phyloP scores from a whole-genome alignment of 2,888 invertebrate genomes.

The Heliconius sara region DNA sequence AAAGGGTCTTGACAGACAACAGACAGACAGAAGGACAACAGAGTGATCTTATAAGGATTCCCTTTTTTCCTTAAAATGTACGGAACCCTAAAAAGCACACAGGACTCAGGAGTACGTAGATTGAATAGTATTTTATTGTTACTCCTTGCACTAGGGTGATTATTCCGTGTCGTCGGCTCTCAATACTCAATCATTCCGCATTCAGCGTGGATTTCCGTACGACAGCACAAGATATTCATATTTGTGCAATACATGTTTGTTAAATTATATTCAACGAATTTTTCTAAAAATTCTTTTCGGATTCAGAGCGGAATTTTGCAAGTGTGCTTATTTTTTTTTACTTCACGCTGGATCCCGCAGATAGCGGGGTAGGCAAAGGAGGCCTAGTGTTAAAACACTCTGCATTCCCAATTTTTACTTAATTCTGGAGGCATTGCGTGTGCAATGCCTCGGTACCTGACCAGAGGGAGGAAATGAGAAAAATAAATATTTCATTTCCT shows the following conservation, averaged over 20 bases:
- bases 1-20: too few species aligned
- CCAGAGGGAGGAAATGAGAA: too few species aligned
- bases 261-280: conserved; percentile 23
- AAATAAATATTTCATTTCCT: too few species aligned
- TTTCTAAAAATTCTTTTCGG: background rate
- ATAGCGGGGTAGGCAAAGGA: too few species aligned
- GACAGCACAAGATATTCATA: conserved; percentile 28
- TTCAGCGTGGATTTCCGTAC: conserved; percentile 42
- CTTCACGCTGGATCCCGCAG: too few species aligned
- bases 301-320: background rate
- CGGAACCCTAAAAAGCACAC: background rate
- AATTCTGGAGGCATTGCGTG: too few species aligned
- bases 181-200: conserved; percentile 53
- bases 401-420: too few species aligned
- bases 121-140: conserved; percentile 45
- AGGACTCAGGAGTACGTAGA: background rate
- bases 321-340: background rate
- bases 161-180: conserved; percentile 51
- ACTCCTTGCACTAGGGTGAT: conserved; percentile 46
- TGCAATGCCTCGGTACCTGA: too few species aligned
- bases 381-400: too few species aligned
- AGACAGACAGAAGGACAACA: too few species aligned
- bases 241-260: conserved; percentile 30
- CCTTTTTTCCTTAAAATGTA: too few species aligned
- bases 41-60: too few species aligned